These are phyloP conservation scores for Napeogenes sylphis DNA, from an alignment of 2,888 invertebrate genomes.

Conservation along the genomic window DNA sequence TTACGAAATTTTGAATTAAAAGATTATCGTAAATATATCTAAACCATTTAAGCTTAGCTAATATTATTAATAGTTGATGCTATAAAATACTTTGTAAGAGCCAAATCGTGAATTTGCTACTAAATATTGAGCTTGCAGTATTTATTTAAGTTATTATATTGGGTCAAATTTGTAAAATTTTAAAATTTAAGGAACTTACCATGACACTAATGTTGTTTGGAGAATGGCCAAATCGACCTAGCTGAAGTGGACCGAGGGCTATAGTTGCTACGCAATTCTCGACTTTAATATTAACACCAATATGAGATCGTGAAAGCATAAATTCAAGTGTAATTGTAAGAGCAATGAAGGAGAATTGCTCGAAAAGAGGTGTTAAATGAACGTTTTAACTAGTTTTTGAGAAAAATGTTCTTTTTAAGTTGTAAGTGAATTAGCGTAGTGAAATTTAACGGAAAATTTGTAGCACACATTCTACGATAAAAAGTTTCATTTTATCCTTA, in stretches of 20 bases:
- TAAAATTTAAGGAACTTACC: slow-evolving; percentile 57
- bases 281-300: slow-evolving; percentile 14
- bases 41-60: too few relatives aligned
- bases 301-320: slow-evolving; percentile 12
- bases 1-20: too few relatives aligned
- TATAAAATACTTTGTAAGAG: neutral
- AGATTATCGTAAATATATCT: too few relatives aligned
- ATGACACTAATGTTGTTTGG: slow-evolving; percentile 59
- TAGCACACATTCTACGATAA: neutral
- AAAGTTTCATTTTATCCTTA: neutral
- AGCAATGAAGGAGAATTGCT: slow-evolving; percentile 15
- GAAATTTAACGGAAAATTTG: slow-evolving; percentile 6
- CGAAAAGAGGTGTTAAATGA: slow-evolving; percentile 23
- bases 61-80: neutral
- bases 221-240: slow-evolving; percentile 49
- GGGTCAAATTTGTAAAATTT: slow-evolving; percentile 43
- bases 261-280: slow-evolving; percentile 21
- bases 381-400: slow-evolving; percentile 20
- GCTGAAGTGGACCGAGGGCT: slow-evolving; percentile 25
- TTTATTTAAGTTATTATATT: slow-evolving; percentile 39
- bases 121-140: slow-evolving; percentile 32
- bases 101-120: slow-evolving; percentile 31
- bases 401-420: slow-evolving; percentile 18
- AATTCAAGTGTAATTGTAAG: slow-evolving; percentile 16
- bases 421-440: slow-evolving; percentile 4